Conservation (phyloP, 2,888 invertebrate species). For the Hyppa rectilinea region DNA sequence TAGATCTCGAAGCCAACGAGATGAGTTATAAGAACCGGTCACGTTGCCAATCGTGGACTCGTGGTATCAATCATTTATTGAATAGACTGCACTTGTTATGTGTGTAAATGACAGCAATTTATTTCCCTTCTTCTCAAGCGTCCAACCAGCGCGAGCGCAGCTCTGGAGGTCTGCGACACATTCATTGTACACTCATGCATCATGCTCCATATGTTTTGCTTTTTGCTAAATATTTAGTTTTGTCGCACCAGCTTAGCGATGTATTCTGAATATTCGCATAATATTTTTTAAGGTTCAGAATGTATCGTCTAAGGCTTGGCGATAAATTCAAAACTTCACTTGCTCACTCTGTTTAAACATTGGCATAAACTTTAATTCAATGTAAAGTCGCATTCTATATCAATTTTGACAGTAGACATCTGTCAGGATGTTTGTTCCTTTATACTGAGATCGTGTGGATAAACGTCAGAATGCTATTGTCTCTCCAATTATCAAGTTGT, state of each 20-base stretch:
- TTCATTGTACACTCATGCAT: slow-evolving; percentile 67
- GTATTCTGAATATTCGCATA: slow-evolving; percentile 39
- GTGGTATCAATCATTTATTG: slow-evolving; percentile 68
- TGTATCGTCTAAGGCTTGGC: background rate
- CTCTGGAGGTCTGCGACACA: slow-evolving; percentile 71
- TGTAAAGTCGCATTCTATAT: background rate
- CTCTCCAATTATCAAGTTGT: background rate
- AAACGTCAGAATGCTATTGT: background rate
- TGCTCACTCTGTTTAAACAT: background rate
- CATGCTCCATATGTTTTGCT: slow-evolving; percentile 66
- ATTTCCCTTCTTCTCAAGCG: slow-evolving; percentile 75
- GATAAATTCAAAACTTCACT: background rate
- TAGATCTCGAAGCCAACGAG: slow-evolving; percentile 26
- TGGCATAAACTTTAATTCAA: background rate
- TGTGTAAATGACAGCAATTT: slow-evolving; percentile 81
- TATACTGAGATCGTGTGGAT: background rate
- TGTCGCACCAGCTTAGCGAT: slow-evolving; percentile 43
- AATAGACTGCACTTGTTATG: slow-evolving; percentile 67
- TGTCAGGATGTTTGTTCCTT: background rate
- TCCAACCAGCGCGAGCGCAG: slow-evolving; percentile 42
- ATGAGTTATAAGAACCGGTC: slow-evolving; percentile 36
- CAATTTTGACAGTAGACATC: background rate
- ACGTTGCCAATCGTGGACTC: slow-evolving; percentile 49
- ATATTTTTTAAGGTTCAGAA: slow-evolving; percentile 13
- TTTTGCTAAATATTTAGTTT: slow-evolving; percentile 60